Evolutionary conservation across 2,888 invertebrate species (phyloP), one percentile per base, ranked within the genome.

Genomic region (Cryptocephalus primarius): DNA sequence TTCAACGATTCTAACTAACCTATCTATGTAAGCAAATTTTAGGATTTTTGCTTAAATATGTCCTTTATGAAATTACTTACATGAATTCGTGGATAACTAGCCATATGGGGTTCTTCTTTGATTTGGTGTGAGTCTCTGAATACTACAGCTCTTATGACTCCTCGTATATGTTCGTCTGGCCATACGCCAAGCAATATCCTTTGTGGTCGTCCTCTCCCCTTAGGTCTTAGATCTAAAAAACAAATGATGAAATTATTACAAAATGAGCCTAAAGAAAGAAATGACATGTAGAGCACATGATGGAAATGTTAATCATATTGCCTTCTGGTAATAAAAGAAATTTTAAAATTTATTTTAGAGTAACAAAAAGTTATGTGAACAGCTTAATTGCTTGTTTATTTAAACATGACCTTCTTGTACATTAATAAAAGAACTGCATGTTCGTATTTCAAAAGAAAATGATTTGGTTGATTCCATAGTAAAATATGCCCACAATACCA

Each of bases 111-210:
- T 60, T 87, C 85, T 60, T 88, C 87, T 68, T 87, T 87, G 63
- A 85, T 77, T 69, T 85, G 84, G 66, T 84, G 83, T 10, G 85
- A 83, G 73, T 92, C 92, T 61, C 91, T 79, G 76, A 92, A 92
- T 49, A 92, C 92, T 45, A 92, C 91, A 48, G 91, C 88, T 62
- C 91, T 80, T 64, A 92, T 91, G 46, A 92, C 92, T 52, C 89
- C 89, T 65, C 89, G 84, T 69, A 92, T 91, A 72, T 91, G 91
- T 67, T 91, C 91, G 71, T 92, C 91, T 9, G 92, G 91, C 92
- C 92, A 92, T 51, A 90, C 87, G 52, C 92, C 92, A 56, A 92
- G 74, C 57, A 92, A 75, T 67, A 92, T 92, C 66, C 92, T 80
- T 68, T 92, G 92, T 22, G 92, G 92, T 56, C 92, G 75, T 33